Base-by-base conservation (phyloP, 1,140 invertebrate species). In the Drosophila pseudoobscura region DNA sequence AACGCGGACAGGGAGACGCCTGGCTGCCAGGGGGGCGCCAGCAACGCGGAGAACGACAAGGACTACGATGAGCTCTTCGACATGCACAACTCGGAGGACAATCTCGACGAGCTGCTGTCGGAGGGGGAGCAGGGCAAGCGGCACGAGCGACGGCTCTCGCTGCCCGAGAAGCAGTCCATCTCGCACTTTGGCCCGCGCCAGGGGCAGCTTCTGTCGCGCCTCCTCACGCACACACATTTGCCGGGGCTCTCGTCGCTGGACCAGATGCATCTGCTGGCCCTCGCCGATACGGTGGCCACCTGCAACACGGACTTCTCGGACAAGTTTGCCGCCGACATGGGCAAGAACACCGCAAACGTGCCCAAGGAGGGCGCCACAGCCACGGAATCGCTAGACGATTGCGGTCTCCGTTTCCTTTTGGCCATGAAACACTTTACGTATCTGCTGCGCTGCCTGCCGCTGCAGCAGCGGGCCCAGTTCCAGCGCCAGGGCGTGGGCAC, bases 341-440 rank as follows among this genome's bases (percentile, higher is more conserved):
- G 94, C 22, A 96, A 94, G 46, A 92, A 64, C 2, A 41, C 1
- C 94, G 94, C 0, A 94, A 95, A 50, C 93, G 93, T 0, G 22
- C 26, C 1, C 2, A 96, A 96, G 80, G 95, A 96, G 64, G 95
- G 94, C 82, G 80, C 59, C 60, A 77, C 95, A 9, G 93, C 94
- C 1, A 94, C 93, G 84, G 97, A 99, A 91, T 97, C 97, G 0
- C 93, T 99, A 15, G 99, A 99, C 92, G 98, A 99, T 92, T 99
- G 99, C 92, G 99, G 99, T 0, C 93, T 99, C 0, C 93, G 99
- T 46, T 99, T 99, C 92, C 92, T 99, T 5, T 92, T 99, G 39
- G 98, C 98, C 1, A 99, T 99, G 96, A 98, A 99, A 76, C 98
- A 99, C 92, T 98, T 99, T 90, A 97, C 96, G 65, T 99, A 99